A percentile compares a stretch with the other conserved stretches of the same genome.
Evolutionary conservation across 2,888 invertebrate genomes (phyloP).

Genomic region (Cryptophagus acutangulus): DNA sequence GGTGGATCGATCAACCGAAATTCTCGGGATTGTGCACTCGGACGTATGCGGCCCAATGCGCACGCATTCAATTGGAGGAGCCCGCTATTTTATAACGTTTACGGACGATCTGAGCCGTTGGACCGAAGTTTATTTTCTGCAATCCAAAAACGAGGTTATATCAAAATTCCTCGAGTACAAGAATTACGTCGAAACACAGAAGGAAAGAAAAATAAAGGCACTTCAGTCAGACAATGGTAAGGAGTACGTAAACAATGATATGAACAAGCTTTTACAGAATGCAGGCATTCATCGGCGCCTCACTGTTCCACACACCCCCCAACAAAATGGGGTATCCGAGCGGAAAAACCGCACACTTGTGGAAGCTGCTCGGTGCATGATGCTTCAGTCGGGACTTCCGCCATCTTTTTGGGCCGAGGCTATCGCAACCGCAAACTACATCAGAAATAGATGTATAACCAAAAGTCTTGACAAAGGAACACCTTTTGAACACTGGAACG

Average conservation of each 20-base stretch:
- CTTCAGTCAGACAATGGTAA: background rate
- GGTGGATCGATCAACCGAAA: background rate
- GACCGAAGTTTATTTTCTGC: conserved; percentile 1
- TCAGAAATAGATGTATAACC: background rate
- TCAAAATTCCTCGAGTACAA: background rate
- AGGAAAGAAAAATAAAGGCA: background rate
- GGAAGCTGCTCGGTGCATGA: background rate
- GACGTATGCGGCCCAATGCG: conserved; percentile 7
- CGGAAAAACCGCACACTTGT: background rate
- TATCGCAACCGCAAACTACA: background rate
- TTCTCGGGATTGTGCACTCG: conserved; percentile 1
- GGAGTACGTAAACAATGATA: background rate
- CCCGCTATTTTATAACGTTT: conserved; percentile 3
- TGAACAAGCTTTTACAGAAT: background rate
- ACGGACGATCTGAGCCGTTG: conserved; percentile 4
- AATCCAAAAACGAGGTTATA: conserved; percentile 1
- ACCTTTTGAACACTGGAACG: conserved; percentile 1
- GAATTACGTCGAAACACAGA: background rate
- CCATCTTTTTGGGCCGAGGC: background rate
- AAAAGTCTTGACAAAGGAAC: background rate
- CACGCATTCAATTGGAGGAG: conserved; percentile 2
- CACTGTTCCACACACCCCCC: background rate
- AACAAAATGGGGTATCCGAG: background rate
- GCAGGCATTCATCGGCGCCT: background rate
- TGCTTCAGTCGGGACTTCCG: background rate